Evolutionary conservation across 2,113 vertebrate genomes (phyloP).

Genomic region (Cephalopterus ornatus): DNA sequence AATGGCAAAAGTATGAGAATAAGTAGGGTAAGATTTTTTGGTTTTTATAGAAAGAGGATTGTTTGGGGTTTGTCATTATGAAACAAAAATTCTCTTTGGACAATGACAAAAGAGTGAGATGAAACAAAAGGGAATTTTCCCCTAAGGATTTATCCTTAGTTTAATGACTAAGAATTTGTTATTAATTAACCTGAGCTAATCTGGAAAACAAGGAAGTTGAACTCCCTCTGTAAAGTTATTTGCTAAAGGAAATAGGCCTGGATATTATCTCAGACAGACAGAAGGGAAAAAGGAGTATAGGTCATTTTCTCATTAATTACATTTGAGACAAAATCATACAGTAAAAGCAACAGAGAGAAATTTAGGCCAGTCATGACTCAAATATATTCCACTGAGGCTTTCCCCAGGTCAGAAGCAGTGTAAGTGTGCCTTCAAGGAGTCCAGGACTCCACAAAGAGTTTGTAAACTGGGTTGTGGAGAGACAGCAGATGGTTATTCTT

Average conservation of each 20-base stretch:
- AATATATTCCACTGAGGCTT: not conserved
- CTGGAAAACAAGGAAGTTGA: conserved; percentile 40
- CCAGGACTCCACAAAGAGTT: not conserved
- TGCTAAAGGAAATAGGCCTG: conserved; percentile 40
- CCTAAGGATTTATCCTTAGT: not conserved
- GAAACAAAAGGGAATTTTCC: not conserved
- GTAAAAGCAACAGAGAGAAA: not conserved
- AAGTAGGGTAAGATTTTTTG: not conserved
- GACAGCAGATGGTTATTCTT: not conserved
- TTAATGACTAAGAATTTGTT: conserved; percentile 37
- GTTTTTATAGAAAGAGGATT: not conserved
- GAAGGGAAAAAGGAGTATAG: not conserved
- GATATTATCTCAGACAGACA: conserved; percentile 3
- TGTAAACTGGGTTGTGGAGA: not conserved
- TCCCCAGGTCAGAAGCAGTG: not conserved
- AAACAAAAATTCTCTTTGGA: conserved; percentile 2
- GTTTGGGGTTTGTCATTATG: not conserved
- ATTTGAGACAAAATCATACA: not conserved
- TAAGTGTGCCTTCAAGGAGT: not conserved
- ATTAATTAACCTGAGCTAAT: conserved; percentile 65
- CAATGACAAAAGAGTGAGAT: not conserved
- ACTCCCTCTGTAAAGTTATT: conserved; percentile 32
- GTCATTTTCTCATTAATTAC: not conserved
- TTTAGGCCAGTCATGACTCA: not conserved
- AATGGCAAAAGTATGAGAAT: not conserved